These are phyloP conservation scores for Zoanthus gigantus DNA, from an alignment of 92 coral and sea anemone species.

Conservation along the genomic window DNA sequence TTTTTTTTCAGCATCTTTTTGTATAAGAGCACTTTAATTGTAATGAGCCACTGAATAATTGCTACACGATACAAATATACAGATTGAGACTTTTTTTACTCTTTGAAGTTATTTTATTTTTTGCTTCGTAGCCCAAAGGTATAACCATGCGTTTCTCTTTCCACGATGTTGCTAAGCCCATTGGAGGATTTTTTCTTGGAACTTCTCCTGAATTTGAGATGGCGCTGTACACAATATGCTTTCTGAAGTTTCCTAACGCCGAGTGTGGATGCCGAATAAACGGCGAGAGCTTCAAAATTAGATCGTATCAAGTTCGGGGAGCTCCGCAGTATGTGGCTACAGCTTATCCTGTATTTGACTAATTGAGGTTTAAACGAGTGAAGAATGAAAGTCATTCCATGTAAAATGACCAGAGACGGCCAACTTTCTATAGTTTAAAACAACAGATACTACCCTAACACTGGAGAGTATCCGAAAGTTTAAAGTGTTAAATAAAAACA, in stretches of 20 bases:
- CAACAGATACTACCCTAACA: too few relatives aligned
- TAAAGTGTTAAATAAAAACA: too few relatives aligned
- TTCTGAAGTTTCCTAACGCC: slow-evolving; percentile 56
- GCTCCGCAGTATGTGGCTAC: slow-evolving; percentile 28
- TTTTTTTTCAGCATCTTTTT: too few relatives aligned
- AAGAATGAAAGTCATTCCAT: background rate
- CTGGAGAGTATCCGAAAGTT: too few relatives aligned
- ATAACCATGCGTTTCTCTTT: slow-evolving; percentile 42
- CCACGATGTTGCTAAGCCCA: slow-evolving; percentile 41
- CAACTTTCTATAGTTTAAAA: too few relatives aligned
- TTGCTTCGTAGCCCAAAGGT: slow-evolving; percentile 23
- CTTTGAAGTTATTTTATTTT: background rate
- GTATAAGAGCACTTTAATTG: too few relatives aligned
- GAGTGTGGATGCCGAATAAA: slow-evolving; percentile 46
- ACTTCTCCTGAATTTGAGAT: slow-evolving; percentile 52
- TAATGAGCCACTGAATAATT: too few relatives aligned
- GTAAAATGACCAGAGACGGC: background rate
- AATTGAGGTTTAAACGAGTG: background rate
- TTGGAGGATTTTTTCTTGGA: slow-evolving; percentile 54
- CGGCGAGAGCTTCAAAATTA: slow-evolving; percentile 23
- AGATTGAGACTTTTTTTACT: background rate
- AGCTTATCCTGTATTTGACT: slow-evolving; percentile 45
- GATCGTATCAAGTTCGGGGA: slow-evolving; percentile 9
- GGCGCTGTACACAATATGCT: slow-evolving; percentile 56
- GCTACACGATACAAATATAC: too few relatives aligned